Evolutionary conservation across 2,888 invertebrate species (phyloP).

Genomic region (Cataglyphis livida): DNA sequence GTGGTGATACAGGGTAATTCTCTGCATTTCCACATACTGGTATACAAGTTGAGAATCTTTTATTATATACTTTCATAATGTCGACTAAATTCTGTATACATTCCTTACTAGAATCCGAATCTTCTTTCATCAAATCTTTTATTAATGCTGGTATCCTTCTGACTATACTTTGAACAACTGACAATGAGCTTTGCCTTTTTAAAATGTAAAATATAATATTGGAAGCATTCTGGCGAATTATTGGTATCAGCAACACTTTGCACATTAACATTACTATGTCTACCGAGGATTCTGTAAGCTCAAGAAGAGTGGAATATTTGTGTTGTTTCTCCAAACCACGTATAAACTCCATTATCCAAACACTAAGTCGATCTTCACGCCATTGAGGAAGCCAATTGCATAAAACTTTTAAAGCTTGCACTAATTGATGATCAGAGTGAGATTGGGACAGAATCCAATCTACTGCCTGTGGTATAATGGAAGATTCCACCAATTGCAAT

Average conservation of each 20-base stretch:
- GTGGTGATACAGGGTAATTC: conserved; percentile 80
- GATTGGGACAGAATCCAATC: conserved; percentile 86
- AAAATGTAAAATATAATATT: conserved; percentile 89
- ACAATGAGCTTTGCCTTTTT: conserved; percentile 88
- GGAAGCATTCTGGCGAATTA: conserved; percentile 87
- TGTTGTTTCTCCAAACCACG: conserved; percentile 87
- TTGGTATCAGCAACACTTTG: conserved; percentile 87
- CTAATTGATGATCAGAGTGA: conserved; percentile 86
- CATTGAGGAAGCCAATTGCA: conserved; percentile 90
- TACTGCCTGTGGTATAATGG: conserved; percentile 84
- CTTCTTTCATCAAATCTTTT: conserved; percentile 87
- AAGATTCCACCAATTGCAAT: conserved; percentile 86
- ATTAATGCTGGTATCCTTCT: conserved; percentile 85
- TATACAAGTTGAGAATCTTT: conserved; percentile 86
- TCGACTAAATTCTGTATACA: conserved; percentile 89
- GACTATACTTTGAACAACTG: conserved; percentile 88
- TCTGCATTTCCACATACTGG: conserved; percentile 81
- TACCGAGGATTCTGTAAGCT: conserved; percentile 88
- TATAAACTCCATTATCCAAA: conserved; percentile 90
- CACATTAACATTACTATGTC: conserved; percentile 88
- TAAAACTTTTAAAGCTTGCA: conserved; percentile 88
- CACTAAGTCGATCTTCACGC: conserved; percentile 88
- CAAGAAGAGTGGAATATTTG: conserved; percentile 87
- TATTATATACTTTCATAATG: conserved; percentile 86
- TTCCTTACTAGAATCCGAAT: conserved; percentile 85